Evolutionary conservation across 2,113 vertebrate species (phyloP).

Genomic region (Tringa solitaria): DNA sequence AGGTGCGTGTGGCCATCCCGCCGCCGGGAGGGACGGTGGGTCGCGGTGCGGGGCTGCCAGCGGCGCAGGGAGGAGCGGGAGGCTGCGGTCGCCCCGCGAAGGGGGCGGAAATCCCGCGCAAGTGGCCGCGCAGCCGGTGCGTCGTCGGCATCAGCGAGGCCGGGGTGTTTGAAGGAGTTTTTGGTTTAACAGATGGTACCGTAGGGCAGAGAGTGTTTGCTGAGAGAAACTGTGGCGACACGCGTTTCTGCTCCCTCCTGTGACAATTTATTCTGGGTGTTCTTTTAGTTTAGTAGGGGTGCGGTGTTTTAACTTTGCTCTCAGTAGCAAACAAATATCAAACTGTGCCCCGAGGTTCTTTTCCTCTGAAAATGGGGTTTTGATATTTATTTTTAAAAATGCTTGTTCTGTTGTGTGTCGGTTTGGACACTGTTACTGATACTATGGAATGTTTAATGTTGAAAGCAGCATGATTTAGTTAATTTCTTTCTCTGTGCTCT

Average conservation of each 20-base stretch:
- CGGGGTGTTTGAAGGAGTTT: not conserved
- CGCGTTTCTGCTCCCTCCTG: not conserved
- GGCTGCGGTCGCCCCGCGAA: not conserved
- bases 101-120: not conserved
- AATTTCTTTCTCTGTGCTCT: not conserved
- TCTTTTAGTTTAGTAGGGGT: not conserved
- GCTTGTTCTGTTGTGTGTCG: not conserved
- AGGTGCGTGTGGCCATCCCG: not conserved
- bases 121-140: not conserved
- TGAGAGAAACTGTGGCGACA: not conserved
- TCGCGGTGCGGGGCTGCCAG: not conserved
- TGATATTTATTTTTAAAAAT: fast-evolving
- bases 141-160: not conserved
- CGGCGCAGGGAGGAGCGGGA: not conserved
- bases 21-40: not conserved
- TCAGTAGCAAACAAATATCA: not conserved
- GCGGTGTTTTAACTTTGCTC: not conserved
- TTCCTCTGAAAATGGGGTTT: not conserved
- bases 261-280: not conserved
- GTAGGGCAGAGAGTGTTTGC: not conserved
- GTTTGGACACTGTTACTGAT: not conserved
- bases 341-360: not conserved
- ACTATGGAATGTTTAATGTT: not conserved
- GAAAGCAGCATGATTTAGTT: not conserved
- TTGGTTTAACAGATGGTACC: not conserved